Conservation (phyloP, 2,888 invertebrate genomes). For the Caenorhabditis sulstoni region DNA sequence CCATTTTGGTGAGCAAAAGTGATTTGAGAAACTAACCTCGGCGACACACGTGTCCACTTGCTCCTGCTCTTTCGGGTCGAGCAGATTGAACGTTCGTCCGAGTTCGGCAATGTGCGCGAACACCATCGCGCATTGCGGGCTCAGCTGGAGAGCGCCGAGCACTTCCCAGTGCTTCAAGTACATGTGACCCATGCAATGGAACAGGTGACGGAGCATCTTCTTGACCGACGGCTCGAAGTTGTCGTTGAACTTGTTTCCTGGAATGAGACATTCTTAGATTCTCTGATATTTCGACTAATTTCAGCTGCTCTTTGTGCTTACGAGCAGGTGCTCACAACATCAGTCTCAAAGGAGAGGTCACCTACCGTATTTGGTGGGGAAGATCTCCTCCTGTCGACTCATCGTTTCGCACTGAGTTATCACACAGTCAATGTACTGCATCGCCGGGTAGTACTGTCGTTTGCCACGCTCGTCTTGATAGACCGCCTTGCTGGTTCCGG, state of each 20-base stretch:
- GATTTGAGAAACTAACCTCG: slow-evolving; percentile 25
- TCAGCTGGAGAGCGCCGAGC: slow-evolving; percentile 73
- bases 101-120: slow-evolving; percentile 75
- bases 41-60: slow-evolving; percentile 63
- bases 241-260: slow-evolving; percentile 72
- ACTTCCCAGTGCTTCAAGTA: slow-evolving; percentile 79
- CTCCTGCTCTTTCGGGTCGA: slow-evolving; percentile 65
- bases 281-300: no score
- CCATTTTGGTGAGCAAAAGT: neutral
- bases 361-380: slow-evolving; percentile 79
- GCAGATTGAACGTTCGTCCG: slow-evolving; percentile 57
- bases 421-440: slow-evolving; percentile 78
- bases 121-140: slow-evolving; percentile 76
- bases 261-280: neutral
- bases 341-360: neutral
- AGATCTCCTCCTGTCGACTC: slow-evolving; percentile 74
- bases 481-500: slow-evolving; percentile 84
- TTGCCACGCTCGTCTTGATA: slow-evolving; percentile 78
- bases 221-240: slow-evolving; percentile 74
- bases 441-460: slow-evolving; percentile 75
- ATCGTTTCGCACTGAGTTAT: slow-evolving; percentile 76
- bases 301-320: no score
- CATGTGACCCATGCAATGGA: slow-evolving; percentile 79
- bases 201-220: slow-evolving; percentile 72
- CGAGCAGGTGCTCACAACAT: no score